These are phyloP conservation scores for Scaptomyza pallida DNA, from an alignment of 1,140 invertebrate species.

Conservation along the genomic window DNA sequence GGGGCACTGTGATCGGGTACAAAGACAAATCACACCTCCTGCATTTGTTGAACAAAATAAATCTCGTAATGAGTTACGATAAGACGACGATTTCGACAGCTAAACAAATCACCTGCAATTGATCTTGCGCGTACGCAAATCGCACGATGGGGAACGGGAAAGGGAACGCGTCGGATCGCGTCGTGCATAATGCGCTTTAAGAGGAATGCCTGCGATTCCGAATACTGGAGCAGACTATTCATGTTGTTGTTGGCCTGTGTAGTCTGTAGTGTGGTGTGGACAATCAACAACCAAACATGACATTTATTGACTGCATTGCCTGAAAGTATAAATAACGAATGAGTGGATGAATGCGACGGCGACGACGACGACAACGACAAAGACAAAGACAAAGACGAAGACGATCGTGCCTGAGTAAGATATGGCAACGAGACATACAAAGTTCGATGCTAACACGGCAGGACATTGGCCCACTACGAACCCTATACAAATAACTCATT, in stretches of 20 bases:
- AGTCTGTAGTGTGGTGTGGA: conserved; percentile 57
- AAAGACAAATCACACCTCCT: conserved; percentile 84
- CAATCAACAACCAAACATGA: conserved; percentile 81
- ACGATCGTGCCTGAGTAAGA: conserved; percentile 20
- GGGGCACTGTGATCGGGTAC: conserved; percentile 67
- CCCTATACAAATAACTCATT: too few species aligned
- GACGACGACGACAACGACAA: background rate
- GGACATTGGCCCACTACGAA: conserved; percentile 67
- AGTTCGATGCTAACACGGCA: conserved; percentile 50
- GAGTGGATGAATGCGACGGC: conserved; percentile 30
- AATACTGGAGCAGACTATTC: conserved; percentile 70
- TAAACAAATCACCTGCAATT: conserved; percentile 84
- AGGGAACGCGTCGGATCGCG: conserved; percentile 1
- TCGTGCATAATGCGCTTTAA: conserved; percentile 59
- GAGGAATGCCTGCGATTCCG: conserved; percentile 77
- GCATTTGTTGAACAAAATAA: conserved; percentile 84
- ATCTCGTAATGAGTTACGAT: conserved; percentile 84
- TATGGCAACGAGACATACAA: conserved; percentile 7
- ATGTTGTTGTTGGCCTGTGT: conserved; percentile 2
- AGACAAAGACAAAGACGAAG: background rate
- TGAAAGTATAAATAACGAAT: conserved; percentile 78
- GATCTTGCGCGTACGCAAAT: conserved; percentile 81
- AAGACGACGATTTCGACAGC: conserved; percentile 84
- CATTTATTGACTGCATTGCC: conserved; percentile 81
- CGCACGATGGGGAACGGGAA: conserved; percentile 31